Percentiles rank a stretch among this genome's conserved stretches.
Conservation (phyloP, 1,140 invertebrate genomes). For the Helicorthomorpha holstii region DNA sequence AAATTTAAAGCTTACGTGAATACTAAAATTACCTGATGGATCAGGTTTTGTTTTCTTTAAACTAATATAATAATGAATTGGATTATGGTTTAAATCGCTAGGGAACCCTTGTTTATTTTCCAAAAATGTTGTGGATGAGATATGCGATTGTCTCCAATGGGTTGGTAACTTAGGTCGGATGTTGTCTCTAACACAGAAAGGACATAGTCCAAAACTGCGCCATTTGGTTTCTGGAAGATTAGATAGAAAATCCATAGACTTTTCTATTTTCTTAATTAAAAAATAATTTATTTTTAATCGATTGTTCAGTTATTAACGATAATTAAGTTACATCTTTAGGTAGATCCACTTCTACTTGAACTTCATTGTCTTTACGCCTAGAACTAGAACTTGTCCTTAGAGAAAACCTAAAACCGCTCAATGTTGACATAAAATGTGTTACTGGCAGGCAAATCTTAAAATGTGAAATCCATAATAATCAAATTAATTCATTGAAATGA, state of each 20-base stretch:
- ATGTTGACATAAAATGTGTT: neutral
- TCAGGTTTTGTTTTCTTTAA: neutral
- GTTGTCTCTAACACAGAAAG: neutral
- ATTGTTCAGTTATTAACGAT: neutral
- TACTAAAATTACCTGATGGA: neutral
- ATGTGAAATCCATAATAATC: neutral
- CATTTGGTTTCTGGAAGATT: neutral
- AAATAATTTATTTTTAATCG: neutral
- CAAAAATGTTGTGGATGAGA: conserved; percentile 13
- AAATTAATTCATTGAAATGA: neutral
- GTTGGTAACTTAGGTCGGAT: neutral
- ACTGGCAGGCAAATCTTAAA: conserved; percentile 2
- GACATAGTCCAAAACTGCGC: neutral
- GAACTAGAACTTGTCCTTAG: neutral
- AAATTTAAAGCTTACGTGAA: neutral
- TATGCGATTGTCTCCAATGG: conserved; percentile 14
- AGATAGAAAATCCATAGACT: neutral
- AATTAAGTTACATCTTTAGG: neutral
- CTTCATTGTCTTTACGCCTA: neutral
- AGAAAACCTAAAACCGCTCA: neutral
- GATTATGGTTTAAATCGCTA: neutral
- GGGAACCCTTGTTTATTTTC: conserved; percentile 14
- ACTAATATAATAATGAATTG: neutral
- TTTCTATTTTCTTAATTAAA: neutral
- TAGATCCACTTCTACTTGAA: neutral